Evolutionary conservation across 2,888 invertebrate species (phyloP), one percentile per base, ranked within the genome.

Genomic region (Hemicrepidius hirtus): DNA sequence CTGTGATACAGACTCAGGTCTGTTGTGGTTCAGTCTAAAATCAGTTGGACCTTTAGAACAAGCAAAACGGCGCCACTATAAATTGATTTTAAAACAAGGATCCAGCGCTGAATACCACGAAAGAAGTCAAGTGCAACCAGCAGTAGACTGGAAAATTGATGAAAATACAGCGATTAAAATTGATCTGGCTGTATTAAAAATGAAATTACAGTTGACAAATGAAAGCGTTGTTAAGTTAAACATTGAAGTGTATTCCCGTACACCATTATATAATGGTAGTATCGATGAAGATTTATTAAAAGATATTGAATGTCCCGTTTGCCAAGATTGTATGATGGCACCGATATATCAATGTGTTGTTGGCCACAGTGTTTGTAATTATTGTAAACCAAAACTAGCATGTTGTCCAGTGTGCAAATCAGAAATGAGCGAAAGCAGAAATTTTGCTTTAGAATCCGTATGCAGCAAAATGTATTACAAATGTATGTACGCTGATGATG

Each of bases 401-500:
- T 7, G 10, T 1, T 68, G 68, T 10, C 63, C 68, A 7, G 12
- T 60, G 12, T 68, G 68, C n/a, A 62, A 24, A 32, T 35, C 13
- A 13, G 20, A 68, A 35, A 62, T 68, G 57, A 37, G 57, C 20
- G 50, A 62, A 10, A 50, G 6, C 0, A 35, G 68, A 50, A 68
- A 68, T 55, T 68, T 62, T 63, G 50, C 50, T n/a, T 28, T 68
- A 40, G 68, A 68, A 44, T 57, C 41, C 1, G 37, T 66, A 32
- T 66, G 55, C 6, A 44, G 32, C 16, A 66, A 66, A 66, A 66
- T 66, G 50, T 40, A 12, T 5, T 57, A 41, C n/a, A 66, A 41
- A n/a, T 66, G 66, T n/a, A 53, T 66, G 35, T 66, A 57, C 57
- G 53, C 66, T 21, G 57, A 66, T 44, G 53, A 66, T 41, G 66